phyloP scores from a whole-genome alignment of 35 echinoderm and acorn worm genomes.

The Patiria miniata region DNA sequence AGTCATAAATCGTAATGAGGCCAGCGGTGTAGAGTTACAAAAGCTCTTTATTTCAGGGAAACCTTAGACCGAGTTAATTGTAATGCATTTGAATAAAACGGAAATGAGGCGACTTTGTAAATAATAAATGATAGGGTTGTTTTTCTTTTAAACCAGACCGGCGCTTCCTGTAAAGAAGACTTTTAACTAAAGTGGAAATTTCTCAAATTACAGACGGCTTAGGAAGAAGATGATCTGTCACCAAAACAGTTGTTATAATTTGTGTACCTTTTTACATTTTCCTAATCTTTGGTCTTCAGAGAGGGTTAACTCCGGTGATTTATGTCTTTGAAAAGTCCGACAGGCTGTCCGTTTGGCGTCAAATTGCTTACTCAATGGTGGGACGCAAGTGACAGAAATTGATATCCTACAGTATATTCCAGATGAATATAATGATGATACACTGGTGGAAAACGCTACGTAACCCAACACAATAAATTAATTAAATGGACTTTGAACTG shows the following conservation, averaged over 20 bases:
- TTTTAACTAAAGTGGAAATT: background rate
- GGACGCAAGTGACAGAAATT: no score
- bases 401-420: no score
- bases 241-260: background rate
- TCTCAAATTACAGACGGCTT: constrained; percentile 6
- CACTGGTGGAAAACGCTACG: no score
- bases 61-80: background rate
- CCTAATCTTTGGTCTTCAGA: no score
- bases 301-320: no score
- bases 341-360: no score
- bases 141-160: background rate
- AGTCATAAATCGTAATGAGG: constrained; percentile 13
- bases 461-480: no score
- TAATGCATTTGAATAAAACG: constrained; percentile 3
- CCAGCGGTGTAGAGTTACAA: background rate
- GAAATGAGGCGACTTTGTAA: background rate
- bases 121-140: background rate
- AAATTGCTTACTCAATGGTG: no score
- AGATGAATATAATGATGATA: no score
- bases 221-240: background rate
- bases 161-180: background rate
- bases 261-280: background rate
- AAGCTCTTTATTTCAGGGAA: background rate
- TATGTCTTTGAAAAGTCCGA: no score
- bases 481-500: no score